Base-by-base conservation (phyloP, 2,113 vertebrate genomes). In the Mystacornis crossleyi region DNA sequence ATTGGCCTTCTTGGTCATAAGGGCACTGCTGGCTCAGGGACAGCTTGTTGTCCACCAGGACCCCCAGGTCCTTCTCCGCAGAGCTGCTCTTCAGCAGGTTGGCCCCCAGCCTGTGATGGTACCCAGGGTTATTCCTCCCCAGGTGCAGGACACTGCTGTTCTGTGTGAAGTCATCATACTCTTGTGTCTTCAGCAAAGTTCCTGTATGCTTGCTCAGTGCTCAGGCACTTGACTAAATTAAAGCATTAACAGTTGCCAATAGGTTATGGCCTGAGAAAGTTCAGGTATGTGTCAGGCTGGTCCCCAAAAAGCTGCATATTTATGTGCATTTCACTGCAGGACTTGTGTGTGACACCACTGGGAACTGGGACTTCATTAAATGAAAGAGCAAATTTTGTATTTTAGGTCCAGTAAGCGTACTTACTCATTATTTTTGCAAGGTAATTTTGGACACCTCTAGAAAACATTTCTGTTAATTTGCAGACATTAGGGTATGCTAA, bases 61-160 rank as follows among this genome's bases (percentile, higher is more conserved):
- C 6, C 5, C 11, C 17, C 5, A 43, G 31, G 14, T 45, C 28
- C 26, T n/a, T 60, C 33, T 69, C 33, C 0, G 0, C 11, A 51
- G 11, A 60, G 72, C 45, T 60, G 14, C 12, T 77, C 23, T 26
- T 18, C 38, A 53, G 45, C 33, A 69, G 18, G 21, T 51, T 31
- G 38, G 17, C 9, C 9, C 24, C 11, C 26, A 43, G 31, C 72
- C 62, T 69, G 61, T 14, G 19, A 12, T 33, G 26, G 12, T 69
- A 33, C 18, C 38, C n/a, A 34, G 47, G 19, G 42, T 81, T 72
- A 10, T 38, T 86, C 14, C 14, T 69, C 23, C 12, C 8, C 33
- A n/a, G 5, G 4, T 38, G 23, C 55, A 61, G n/a, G 8, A 78
- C 38, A 18, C 38, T 75, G 53, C 33, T 23, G 25, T 62, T 81